Base-by-base conservation (phyloP, 1,140 invertebrate genomes). In the Lordiphosa collinella region DNA sequence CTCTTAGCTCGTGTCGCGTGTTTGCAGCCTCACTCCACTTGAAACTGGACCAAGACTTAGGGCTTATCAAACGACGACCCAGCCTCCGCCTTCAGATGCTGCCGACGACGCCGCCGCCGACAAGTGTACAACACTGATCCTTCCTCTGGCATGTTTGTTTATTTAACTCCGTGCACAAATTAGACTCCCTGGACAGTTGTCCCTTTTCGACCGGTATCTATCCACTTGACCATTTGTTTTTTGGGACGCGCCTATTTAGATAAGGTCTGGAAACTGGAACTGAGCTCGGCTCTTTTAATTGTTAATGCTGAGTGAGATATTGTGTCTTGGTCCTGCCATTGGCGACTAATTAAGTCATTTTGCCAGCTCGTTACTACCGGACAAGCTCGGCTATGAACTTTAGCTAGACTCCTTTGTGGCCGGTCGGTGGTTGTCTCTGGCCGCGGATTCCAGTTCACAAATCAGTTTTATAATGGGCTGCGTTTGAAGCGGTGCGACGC, bases 201-300 rank as follows among this genome's bases (percentile, higher is more conserved):
- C 18, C 18, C 18, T 7, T 32, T 38, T 35, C 29, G 8, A 38
- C 7, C 7, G 22, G 2, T 68, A 68, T 76, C 63, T 82, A 53
- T 63, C 59, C 67, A 72, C 78, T 82, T 72, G 78, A 78, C 72
- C 78, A 84, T 82, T 72, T 82, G 72, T 84, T 65, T 66, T 84
- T 84, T 64, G 78, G 78, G 76, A 82, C 71, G 78, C 78, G 78
- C 78, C 78, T 82, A 82, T 82, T 82, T 84, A 82, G 78, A 82
- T 82, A 82, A 82, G 72, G 13, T 22, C 12, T 31, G 22, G 51
- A 36, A 22, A 35, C 37, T 25, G 13, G 4, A 35, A 34, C 29
- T 56, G 49, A 25, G 36, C 60, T 46, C 66, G 60, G 66, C n/a
- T n/a, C 66, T 22, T 41, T 62, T 46, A 46, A 58, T 56, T 66